phyloP scores from a whole-genome alignment of 1,140 invertebrate species.

The Drosophila triauraria region DNA sequence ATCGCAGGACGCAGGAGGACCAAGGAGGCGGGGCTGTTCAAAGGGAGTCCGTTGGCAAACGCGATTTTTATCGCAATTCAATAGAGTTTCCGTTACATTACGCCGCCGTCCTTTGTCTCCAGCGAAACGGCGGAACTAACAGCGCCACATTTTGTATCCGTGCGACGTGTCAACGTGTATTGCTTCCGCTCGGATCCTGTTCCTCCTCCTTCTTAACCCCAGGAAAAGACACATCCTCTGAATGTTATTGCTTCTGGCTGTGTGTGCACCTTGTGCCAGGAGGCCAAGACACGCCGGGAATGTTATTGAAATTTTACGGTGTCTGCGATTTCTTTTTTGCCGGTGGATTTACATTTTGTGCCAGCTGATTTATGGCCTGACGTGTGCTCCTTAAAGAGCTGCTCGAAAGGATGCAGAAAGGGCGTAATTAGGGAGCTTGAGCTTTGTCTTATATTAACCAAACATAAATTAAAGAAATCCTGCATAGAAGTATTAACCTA shows the following conservation, averaged over 20 bases:
- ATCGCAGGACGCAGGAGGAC: slow-evolving; percentile 15
- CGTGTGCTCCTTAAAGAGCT: slow-evolving; percentile 17
- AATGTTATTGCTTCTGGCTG: slow-evolving; percentile 30
- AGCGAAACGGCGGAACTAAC: slow-evolving; percentile 70
- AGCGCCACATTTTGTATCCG: slow-evolving; percentile 80
- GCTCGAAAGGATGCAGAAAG: slow-evolving; percentile 10
- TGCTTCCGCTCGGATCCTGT: slow-evolving; percentile 70
- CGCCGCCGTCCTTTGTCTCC: slow-evolving; percentile 67
- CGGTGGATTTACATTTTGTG: slow-evolving; percentile 65
- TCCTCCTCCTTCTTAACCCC: slow-evolving; percentile 17
- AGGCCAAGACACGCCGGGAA: slow-evolving; percentile 32
- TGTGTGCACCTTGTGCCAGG: slow-evolving; percentile 55
- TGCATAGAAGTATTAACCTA: slow-evolving; percentile 8
- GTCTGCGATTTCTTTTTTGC: slow-evolving; percentile 62
- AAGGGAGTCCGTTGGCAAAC: slow-evolving; percentile 59
- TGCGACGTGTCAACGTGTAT: slow-evolving; percentile 81
- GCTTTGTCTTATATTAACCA: background rate
- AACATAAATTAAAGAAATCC: background rate
- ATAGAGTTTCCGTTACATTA: slow-evolving; percentile 83
- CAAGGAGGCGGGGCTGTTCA: slow-evolving; percentile 23
- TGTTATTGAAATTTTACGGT: slow-evolving; percentile 81
- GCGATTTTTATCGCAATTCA: slow-evolving; percentile 83
- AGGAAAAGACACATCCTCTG: slow-evolving; percentile 19
- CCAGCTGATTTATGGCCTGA: slow-evolving; percentile 67
- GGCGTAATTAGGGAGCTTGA: slow-evolving; percentile 51